A percentile compares a stretch with the other conserved stretches of the same genome.
Conservation (phyloP, 1,140 invertebrate species). For the Macrobrachium nipponense region DNA sequence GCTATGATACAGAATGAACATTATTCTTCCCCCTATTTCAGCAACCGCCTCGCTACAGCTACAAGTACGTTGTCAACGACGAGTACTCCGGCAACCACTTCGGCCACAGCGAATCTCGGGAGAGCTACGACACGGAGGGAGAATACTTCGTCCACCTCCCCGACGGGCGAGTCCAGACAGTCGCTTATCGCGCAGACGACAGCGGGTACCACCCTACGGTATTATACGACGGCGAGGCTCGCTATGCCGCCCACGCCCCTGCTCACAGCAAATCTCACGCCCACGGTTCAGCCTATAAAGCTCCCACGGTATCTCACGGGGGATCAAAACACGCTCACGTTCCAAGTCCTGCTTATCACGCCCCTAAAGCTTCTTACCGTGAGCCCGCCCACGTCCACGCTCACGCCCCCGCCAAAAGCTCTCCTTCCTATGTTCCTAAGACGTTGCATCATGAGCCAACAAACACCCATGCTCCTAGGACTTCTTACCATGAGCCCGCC, state of each 20-base stretch:
- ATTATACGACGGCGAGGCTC: conserved; percentile 53
- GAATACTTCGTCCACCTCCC: conserved; percentile 63
- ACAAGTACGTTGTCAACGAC: conserved; percentile 62
- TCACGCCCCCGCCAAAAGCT: too few species aligned
- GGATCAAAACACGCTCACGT: too few species aligned
- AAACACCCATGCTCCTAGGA: too few species aligned
- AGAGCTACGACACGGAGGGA: conserved; percentile 62
- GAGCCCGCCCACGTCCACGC: too few species aligned
- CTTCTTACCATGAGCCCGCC: too few species aligned
- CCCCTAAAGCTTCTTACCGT: too few species aligned
- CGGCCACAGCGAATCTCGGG: conserved; percentile 49
- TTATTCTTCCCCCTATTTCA: too few species aligned
- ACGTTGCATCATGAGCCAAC: too few species aligned
- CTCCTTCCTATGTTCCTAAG: too few species aligned
- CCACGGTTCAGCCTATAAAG: neutral
- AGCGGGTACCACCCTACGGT: conserved; percentile 59
- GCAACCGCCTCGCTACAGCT: conserved; percentile 44
- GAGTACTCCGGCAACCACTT: conserved; percentile 53
- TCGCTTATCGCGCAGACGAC: conserved; percentile 56
- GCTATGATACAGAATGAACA: too few species aligned
- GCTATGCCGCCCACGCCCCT: conserved; percentile 17
- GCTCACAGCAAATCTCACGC: neutral
- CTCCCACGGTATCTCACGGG: too few species aligned
- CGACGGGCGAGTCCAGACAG: conserved; percentile 61
- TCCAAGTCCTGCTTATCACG: too few species aligned